Percentiles rank a stretch among this genome's conserved stretches.
These are phyloP conservation scores for Notothenia rossii DNA, from an alignment of 2,113 vertebrate genomes.

Conservation along the genomic window DNA sequence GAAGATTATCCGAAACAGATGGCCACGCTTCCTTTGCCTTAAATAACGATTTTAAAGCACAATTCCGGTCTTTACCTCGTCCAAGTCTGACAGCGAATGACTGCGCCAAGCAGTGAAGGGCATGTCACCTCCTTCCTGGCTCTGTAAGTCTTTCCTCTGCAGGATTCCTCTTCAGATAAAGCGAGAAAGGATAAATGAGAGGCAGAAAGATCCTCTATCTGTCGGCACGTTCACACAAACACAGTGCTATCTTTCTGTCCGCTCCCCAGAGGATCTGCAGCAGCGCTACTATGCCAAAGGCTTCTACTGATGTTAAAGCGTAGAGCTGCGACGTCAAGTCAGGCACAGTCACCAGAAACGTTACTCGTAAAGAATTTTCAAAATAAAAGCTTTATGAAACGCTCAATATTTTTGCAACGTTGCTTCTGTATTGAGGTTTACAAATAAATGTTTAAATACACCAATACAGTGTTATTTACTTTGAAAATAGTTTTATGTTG, in stretches of 20 bases:
- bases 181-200: too few species aligned
- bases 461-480: background rate
- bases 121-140: conserved; percentile 74
- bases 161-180: conserved; percentile 56
- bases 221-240: background rate
- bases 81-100: conserved; percentile 52
- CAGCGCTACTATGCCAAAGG: conserved; percentile 24
- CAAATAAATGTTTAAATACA: background rate
- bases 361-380: background rate
- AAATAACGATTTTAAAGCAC: conserved; percentile 17
- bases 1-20: background rate
- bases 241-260: background rate
- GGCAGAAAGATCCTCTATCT: background rate
- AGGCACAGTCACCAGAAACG: background rate
- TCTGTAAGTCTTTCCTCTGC: conserved; percentile 40
- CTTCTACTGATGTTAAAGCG: conserved; percentile 52
- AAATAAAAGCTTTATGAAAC: conserved; percentile 19
- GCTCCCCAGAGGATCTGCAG: conserved; percentile 22
- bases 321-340: conserved; percentile 41
- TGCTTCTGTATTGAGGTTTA: too few species aligned
- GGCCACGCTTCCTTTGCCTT: background rate
- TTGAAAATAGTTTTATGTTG: too few species aligned
- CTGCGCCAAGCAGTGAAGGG: conserved; percentile 68
- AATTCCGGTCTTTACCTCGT: conserved; percentile 34
- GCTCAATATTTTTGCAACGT: too few species aligned